Evolutionary conservation across 1,140 invertebrate species (phyloP), one percentile per base, ranked within the genome.

Genomic region (Mycetomoellerius zeteki): DNA sequence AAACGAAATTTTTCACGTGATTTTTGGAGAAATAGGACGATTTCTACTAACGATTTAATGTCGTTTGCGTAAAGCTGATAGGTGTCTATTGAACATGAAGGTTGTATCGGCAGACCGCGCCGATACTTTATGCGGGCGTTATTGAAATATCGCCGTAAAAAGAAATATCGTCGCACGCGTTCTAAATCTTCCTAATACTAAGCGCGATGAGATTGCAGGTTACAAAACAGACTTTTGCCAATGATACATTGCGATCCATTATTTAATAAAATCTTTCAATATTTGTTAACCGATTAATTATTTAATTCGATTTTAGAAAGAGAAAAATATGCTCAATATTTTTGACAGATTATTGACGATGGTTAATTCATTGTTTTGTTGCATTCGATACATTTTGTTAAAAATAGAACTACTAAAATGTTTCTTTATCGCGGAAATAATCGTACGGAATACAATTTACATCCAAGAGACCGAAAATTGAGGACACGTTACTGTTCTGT

Each of bases 91-190:
- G 71, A 88, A 86, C 54, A 71, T 86, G 24, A 10, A 33, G 62
- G 50, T 82, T 82, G 27, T 64, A 52, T 86, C 16, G 76, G 64
- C 27, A 54, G 52, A 33, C 12, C 3, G 24, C 8, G 5, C 27
- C 47, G 37, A 84, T 84, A 84, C 60, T 84, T 84, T 84, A 86
- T 85, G 56, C 37, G 56, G 54, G 12, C 24, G 60, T 75, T 75
- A 85, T 58, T 87, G 69, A 87, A 86, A 85, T 73, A 73, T 75
- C 30, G 64, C 33, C 33, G 33, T 16, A 14, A 78, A 33, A 58
- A 75, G 27, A 65, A 65, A 60, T 86, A 78, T 87, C 5, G 71
- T 24, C 27, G 47, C 50, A 27, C 62, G 47, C 62, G 27, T 58
- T 76, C 24, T 60, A 81, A 81, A 86, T 81, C 54, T 58, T 86